phyloP scores from a whole-genome alignment of 2,113 vertebrate species.

The Ictalurus punctatus region DNA sequence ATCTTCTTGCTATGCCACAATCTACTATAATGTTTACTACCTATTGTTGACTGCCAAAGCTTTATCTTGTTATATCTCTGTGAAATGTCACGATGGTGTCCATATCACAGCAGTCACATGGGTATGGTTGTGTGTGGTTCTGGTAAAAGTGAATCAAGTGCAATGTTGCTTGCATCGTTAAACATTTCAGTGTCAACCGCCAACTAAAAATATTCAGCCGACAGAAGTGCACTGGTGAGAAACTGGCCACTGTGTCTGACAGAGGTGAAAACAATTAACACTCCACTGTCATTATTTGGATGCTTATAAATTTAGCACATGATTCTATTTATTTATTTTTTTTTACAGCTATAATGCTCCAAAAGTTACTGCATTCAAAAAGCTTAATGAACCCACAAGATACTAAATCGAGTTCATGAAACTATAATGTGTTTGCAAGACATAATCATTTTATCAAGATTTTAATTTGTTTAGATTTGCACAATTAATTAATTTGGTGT shows the following conservation, averaged over 20 bases:
- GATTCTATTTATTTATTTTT: neutral
- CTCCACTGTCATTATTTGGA: neutral
- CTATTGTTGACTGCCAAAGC: neutral
- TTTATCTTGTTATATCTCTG: neutral
- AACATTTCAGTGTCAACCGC: neutral
- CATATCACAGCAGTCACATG: neutral
- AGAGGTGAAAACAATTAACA: neutral
- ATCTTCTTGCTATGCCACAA: neutral
- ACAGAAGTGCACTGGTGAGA: neutral
- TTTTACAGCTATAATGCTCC: neutral
- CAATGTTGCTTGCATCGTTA: neutral
- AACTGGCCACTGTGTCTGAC: neutral
- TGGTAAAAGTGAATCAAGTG: neutral
- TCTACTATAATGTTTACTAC: neutral
- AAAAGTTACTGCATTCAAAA: neutral
- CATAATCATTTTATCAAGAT: neutral
- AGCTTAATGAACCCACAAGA: neutral
- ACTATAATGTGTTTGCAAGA: neutral
- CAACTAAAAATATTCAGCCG: neutral
- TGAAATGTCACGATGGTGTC: neutral
- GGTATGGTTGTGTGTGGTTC: neutral
- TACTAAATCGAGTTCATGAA: neutral
- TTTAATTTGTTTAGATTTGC: neutral
- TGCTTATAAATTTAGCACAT: neutral
- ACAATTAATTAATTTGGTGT: neutral